Conservation (phyloP, 2,888 invertebrate genomes). For the Lepidochitona cinerea region DNA sequence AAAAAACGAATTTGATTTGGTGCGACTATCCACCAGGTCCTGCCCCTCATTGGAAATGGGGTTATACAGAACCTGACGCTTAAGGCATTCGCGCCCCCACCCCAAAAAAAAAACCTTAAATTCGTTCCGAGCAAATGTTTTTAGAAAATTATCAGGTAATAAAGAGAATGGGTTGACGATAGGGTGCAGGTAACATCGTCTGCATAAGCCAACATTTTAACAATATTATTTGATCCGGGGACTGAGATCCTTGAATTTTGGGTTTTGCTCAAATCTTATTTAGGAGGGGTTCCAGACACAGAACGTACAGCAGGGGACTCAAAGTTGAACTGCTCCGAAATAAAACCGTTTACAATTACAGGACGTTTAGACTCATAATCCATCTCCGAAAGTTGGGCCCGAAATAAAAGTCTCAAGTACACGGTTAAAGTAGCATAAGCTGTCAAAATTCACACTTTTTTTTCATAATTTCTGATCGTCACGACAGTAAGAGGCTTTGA, state of each 20-base stretch:
- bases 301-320: neutral
- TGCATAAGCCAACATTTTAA: conserved; percentile 19
- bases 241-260: conserved; percentile 20
- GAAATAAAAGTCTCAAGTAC: conserved; percentile 33
- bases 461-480: too few species aligned
- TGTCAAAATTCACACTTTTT: too few species aligned
- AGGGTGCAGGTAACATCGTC: conserved; percentile 15
- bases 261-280: neutral
- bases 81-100: neutral
- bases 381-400: conserved; percentile 28
- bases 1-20: neutral
- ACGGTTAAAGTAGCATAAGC: too few species aligned
- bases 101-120: neutral
- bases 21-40: neutral
- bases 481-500: too few species aligned
- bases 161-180: conserved; percentile 5
- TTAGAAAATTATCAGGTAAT: too few species aligned
- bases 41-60: neutral
- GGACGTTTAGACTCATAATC: conserved; percentile 13
- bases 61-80: neutral
- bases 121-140: too few species aligned
- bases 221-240: conserved; percentile 5
- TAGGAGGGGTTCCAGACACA: conserved; percentile 1
- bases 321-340: neutral
- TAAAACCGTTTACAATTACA: conserved; percentile 4